phyloP scores from a whole-genome alignment of 2,113 vertebrate genomes.

The Notiomystis cincta region DNA sequence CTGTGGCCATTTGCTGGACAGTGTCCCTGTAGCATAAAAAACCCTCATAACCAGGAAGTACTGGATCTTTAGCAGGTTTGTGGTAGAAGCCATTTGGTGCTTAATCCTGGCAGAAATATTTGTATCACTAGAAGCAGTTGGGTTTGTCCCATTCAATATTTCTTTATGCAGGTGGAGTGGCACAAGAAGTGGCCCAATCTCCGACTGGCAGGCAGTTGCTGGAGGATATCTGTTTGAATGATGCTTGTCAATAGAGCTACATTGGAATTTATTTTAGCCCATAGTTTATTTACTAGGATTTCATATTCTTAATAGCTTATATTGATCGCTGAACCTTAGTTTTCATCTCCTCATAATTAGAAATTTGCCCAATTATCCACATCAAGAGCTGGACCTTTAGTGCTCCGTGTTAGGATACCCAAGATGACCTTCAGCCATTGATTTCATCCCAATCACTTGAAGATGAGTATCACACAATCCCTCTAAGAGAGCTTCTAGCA shows the following conservation, averaged over 20 bases:
- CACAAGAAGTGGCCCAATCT: background rate
- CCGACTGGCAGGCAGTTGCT: background rate
- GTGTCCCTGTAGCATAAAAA: background rate
- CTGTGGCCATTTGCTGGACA: background rate
- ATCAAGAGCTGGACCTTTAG: background rate
- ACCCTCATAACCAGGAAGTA: background rate
- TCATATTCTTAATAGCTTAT: background rate
- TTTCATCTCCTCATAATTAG: background rate
- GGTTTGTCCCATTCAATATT: background rate
- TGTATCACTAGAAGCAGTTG: background rate
- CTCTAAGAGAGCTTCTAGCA: slow-evolving; percentile 7
- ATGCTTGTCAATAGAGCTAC: background rate
- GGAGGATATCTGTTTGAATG: background rate
- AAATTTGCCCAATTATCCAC: background rate
- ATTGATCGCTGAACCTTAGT: background rate
- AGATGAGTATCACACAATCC: background rate
- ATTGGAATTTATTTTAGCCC: background rate
- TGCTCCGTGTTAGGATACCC: background rate
- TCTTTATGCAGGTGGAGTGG: background rate
- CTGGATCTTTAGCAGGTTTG: background rate
- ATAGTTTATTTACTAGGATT: background rate
- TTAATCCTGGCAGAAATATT: background rate
- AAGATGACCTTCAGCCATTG: background rate
- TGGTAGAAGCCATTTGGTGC: background rate
- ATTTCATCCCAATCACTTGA: background rate